Percentiles rank a stretch among this genome's conserved stretches.
phyloP scores from a whole-genome alignment of 2,113 vertebrate genomes.

The Aldabrachelys gigantea region DNA sequence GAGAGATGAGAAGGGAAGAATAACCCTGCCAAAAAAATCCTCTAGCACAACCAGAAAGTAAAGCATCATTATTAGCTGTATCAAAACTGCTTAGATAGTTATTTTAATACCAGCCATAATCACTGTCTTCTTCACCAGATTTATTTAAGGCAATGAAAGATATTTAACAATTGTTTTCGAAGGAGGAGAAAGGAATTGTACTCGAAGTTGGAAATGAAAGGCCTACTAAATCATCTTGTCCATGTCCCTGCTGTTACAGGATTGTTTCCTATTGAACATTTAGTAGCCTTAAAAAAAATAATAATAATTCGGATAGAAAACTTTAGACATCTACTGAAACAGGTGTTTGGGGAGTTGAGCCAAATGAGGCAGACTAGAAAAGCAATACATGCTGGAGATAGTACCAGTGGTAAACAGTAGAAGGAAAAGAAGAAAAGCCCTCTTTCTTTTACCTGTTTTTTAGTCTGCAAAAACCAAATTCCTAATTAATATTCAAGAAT shows the following conservation, averaged over 20 bases:
- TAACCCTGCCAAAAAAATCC: neutral
- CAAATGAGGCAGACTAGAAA: neutral
- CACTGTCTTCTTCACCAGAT: neutral
- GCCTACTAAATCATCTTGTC: neutral
- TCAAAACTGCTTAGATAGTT: neutral
- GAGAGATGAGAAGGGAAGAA: neutral
- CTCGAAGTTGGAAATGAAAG: neutral
- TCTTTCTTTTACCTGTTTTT: neutral
- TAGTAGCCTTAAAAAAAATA: neutral
- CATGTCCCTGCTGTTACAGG: neutral
- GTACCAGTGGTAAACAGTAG: neutral
- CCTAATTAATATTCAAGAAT: neutral
- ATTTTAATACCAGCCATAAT: neutral
- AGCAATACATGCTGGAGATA: neutral
- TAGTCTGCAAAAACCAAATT: neutral
- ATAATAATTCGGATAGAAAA: no score
- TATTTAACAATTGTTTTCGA: neutral
- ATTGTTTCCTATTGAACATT: accelerated
- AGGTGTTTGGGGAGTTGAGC: neutral
- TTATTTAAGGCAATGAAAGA: neutral
- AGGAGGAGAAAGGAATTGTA: neutral
- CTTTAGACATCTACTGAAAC: neutral
- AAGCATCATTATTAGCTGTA: neutral
- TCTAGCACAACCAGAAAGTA: neutral
- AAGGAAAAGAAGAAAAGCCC: neutral